phyloP scores from a whole-genome alignment of 2,797 vertebrate genomes.

The Rhabdomys pumilio region DNA sequence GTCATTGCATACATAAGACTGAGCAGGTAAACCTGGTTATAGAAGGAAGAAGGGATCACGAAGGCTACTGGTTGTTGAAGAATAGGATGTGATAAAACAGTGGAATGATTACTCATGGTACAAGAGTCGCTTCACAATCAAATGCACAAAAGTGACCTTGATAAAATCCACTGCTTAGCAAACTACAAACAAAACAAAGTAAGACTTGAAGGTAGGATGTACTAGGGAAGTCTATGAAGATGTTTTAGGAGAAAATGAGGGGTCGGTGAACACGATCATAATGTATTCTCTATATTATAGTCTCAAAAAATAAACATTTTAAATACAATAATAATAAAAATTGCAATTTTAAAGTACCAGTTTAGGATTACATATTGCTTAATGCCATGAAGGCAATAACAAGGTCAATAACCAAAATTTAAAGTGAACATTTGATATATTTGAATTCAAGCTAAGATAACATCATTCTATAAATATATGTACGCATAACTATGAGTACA shows the following conservation, averaged over 20 bases:
- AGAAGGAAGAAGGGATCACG: background rate
- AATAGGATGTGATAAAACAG: background rate
- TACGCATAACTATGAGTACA: background rate
- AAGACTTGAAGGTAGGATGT: background rate
- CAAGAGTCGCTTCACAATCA: background rate
- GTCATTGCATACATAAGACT: background rate
- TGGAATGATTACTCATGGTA: background rate
- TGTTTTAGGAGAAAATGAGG: background rate
- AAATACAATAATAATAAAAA: background rate
- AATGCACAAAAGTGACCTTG: no score
- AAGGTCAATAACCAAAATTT: background rate
- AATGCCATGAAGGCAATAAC: background rate
- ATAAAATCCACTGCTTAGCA: background rate
- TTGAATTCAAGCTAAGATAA: background rate
- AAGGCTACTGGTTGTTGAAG: background rate
- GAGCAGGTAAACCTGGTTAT: background rate
- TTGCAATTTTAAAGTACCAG: background rate
- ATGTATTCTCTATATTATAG: background rate
- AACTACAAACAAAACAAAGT: background rate
- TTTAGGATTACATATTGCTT: background rate
- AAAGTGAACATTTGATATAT: background rate
- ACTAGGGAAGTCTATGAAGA: accelerated
- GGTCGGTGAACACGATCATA: background rate
- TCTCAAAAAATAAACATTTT: background rate
- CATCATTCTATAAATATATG: background rate